Evolutionary conservation across 64 coral and sea anemone genomes (phyloP).

Genomic region (Anthopleura sola): DNA sequence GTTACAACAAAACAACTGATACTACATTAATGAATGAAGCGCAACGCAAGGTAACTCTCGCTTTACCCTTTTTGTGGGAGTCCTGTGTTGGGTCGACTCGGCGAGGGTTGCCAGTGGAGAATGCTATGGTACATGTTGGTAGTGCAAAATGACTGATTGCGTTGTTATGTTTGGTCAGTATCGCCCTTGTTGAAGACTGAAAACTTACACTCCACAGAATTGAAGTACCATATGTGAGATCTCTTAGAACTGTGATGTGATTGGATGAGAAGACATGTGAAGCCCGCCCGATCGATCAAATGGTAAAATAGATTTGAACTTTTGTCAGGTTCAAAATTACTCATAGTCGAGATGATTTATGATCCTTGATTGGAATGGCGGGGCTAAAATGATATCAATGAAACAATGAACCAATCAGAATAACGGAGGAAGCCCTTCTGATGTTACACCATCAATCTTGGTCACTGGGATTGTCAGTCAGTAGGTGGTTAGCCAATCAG

Average conservation of each 20-base stretch:
- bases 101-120: no score
- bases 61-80: no score
- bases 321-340: neutral
- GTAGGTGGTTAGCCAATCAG: constrained; percentile 55
- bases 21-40: no score
- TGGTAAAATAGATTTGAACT: constrained; percentile 18
- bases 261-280: neutral
- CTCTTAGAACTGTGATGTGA: neutral
- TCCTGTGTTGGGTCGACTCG: no score
- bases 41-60: no score
- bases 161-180: neutral
- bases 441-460: constrained; percentile 56
- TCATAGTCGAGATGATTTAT: constrained; percentile 18
- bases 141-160: no score
- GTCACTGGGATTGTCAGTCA: constrained; percentile 57
- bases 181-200: neutral
- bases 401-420: constrained; percentile 9
- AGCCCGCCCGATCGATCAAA: constrained; percentile 27
- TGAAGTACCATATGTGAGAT: neutral
- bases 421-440: neutral
- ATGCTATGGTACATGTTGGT: no score
- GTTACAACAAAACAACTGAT: no score
- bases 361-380: constrained; percentile 22
- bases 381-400: neutral
- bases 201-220: neutral